Conservation (phyloP, 2,113 vertebrate genomes). For the Vireo altiloquus region DNA sequence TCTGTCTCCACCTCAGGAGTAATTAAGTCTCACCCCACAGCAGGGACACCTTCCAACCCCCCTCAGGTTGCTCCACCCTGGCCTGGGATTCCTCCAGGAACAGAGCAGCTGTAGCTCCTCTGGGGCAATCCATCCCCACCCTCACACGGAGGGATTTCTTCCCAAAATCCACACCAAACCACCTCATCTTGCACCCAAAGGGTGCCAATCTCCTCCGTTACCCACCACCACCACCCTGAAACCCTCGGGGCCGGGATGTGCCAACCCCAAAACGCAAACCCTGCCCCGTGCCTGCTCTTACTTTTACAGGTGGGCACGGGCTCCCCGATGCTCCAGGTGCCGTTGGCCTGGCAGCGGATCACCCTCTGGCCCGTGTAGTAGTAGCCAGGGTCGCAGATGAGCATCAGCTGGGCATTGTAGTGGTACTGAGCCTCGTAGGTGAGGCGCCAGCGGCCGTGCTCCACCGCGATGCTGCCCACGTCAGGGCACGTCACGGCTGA, state of each 20-base stretch:
- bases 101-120: not conserved
- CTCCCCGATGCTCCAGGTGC: conserved; percentile 89
- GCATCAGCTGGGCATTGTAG: conserved; percentile 92
- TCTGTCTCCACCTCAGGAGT: not conserved
- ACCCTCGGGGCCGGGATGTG: fast-evolving
- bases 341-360: conserved; percentile 88
- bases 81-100: not conserved
- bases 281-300: conserved; percentile 59
- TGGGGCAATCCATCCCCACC: not conserved
- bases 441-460: conserved; percentile 93
- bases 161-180: not conserved
- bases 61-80: not conserved
- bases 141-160: not conserved
- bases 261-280: fast-evolving
- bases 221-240: not conserved
- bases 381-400: conserved; percentile 95
- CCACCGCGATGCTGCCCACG: conserved; percentile 84
- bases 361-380: conserved; percentile 92
- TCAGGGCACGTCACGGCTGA: conserved; percentile 90
- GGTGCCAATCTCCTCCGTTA: not conserved
- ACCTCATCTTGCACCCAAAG: not conserved
- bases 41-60: fast-evolving
- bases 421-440: conserved; percentile 92
- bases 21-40: not conserved
- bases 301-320: conserved; percentile 88